Conservation (phyloP, 1,140 invertebrate genomes). For the Mamestra configurata region DNA sequence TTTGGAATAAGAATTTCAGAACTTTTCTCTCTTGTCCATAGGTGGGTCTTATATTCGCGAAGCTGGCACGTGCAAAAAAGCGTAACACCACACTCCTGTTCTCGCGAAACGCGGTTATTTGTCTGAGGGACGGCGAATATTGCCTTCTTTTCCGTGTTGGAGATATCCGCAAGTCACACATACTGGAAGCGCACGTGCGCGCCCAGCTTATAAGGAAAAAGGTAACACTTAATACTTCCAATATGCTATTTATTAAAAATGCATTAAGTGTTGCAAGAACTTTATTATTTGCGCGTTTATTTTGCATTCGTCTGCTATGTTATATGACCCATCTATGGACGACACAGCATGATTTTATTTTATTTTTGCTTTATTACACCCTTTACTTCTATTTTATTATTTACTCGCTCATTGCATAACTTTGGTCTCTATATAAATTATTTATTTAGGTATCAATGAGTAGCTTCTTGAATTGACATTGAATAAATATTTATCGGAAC, state of each 20-base stretch:
- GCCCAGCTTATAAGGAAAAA: slow-evolving; percentile 88
- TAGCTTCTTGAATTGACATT: background rate
- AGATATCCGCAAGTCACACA: slow-evolving; percentile 88
- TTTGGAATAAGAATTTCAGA: slow-evolving; percentile 70
- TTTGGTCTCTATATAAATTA: background rate
- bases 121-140: slow-evolving; percentile 87
- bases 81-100: slow-evolving; percentile 87
- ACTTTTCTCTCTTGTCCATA: slow-evolving; percentile 85
- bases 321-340: slow-evolving; percentile 52
- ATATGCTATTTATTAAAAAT: slow-evolving; percentile 32
- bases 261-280: slow-evolving; percentile 52
- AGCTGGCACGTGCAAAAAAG: slow-evolving; percentile 88
- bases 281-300: slow-evolving; percentile 46
- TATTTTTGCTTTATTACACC: slow-evolving; percentile 47
- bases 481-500: background rate
- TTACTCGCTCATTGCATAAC: background rate
- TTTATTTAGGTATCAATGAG: background rate
- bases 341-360: slow-evolving; percentile 49
- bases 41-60: slow-evolving; percentile 89
- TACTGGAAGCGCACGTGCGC: slow-evolving; percentile 87
- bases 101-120: slow-evolving; percentile 86
- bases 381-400: slow-evolving; percentile 36
- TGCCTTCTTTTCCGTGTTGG: slow-evolving; percentile 88
- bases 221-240: slow-evolving; percentile 70
- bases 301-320: slow-evolving; percentile 40